These are phyloP conservation scores for Saccopteryx bilineata DNA, from an alignment of 2,113 vertebrate species.

Conservation along the genomic window DNA sequence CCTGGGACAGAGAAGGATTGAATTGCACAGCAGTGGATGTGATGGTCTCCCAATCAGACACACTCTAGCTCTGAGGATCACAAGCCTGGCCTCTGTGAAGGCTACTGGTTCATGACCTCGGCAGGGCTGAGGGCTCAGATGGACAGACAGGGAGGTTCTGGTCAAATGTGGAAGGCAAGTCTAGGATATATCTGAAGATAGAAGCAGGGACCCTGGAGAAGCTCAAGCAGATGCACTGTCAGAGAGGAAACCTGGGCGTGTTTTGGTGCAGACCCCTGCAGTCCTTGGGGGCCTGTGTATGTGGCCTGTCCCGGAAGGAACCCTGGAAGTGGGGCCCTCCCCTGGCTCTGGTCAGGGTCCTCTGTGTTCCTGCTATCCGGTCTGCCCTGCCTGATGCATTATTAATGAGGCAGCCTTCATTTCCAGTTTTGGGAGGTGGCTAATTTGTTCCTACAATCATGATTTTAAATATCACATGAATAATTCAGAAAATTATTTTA, in stretches of 20 bases:
- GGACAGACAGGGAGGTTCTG: not conserved
- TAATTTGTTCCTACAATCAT: slow-evolving; percentile 89
- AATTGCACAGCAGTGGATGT: rapidly evolving
- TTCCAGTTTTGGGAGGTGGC: slow-evolving; percentile 78
- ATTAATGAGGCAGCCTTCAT: slow-evolving; percentile 84
- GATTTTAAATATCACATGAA: slow-evolving; percentile 89
- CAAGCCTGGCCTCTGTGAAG: not conserved
- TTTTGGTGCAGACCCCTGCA: not conserved
- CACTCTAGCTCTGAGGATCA: rapidly evolving
- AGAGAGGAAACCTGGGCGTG: not conserved
- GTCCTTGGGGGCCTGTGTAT: rapidly evolving
- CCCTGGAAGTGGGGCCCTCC: not conserved
- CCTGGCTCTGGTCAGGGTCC: not conserved
- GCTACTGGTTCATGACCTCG: not conserved
- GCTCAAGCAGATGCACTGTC: not conserved
- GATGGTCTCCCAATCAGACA: not conserved
- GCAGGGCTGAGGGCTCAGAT: not conserved
- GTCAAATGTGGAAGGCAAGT: not conserved
- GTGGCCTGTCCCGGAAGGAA: not conserved
- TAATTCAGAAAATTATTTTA: slow-evolving; percentile 89
- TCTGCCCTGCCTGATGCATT: slow-evolving; percentile 71
- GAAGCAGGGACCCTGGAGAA: not conserved
- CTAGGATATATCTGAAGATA: not conserved
- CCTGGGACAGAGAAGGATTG: rapidly evolving
- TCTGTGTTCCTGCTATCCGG: not conserved